Percentiles rank a stretch among this genome's conserved stretches.
phyloP scores from a whole-genome alignment of 2,113 vertebrate genomes.

The Pelecanoides urinatrix region DNA sequence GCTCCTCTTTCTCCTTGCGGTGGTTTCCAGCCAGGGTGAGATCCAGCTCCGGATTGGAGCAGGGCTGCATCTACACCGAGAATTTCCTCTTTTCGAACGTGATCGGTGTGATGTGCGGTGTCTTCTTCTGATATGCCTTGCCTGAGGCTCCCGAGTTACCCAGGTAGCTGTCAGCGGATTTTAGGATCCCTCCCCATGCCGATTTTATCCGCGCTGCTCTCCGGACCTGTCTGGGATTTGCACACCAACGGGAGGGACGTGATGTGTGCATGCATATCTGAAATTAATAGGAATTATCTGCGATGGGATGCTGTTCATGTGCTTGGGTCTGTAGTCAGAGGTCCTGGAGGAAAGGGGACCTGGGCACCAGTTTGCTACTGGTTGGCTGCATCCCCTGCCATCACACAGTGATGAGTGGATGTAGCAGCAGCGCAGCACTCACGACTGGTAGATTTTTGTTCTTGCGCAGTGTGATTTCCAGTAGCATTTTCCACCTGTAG shows the following conservation, averaged over 20 bases:
- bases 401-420: neutral
- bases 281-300: neutral
- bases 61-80: neutral
- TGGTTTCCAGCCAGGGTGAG: neutral
- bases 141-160: neutral
- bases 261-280: too few relatives aligned
- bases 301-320: neutral
- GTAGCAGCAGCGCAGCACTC: neutral
- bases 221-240: rapidly evolving
- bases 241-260: rapidly evolving
- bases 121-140: neutral
- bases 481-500: neutral
- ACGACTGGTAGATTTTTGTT: neutral
- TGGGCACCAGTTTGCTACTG: neutral
- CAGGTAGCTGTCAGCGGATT: neutral
- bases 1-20: neutral
- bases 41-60: neutral
- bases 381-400: rapidly evolving
- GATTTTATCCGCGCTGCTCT: neutral
- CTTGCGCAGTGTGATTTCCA: neutral
- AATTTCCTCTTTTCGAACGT: neutral
- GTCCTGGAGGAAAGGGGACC: neutral
- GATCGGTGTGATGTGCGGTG: neutral
- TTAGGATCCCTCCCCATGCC: neutral
- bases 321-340: neutral